Percentiles rank a stretch among this genome's conserved stretches.
These are phyloP conservation scores for Andrena marginata DNA, from an alignment of 2,888 invertebrate species.

Conservation along the genomic window DNA sequence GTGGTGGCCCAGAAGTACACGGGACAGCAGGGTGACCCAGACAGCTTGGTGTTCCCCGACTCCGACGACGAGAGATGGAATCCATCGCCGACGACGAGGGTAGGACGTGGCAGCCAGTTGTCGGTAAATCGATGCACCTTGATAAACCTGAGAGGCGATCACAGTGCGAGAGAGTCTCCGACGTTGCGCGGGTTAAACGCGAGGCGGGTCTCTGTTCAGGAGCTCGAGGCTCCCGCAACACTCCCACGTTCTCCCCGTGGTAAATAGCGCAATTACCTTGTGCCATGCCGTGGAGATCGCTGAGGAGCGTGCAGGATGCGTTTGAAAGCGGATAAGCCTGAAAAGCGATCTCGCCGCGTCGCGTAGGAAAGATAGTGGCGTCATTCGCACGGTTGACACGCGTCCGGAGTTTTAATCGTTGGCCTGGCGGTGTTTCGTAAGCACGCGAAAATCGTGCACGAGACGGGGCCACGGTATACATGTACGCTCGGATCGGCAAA, in stretches of 20 bases:
- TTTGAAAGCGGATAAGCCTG: neutral
- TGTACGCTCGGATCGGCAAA: neutral
- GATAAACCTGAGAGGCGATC: neutral
- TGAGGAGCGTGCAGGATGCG: constrained; percentile 1
- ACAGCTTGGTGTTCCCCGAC: constrained; percentile 68
- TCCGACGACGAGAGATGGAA: neutral
- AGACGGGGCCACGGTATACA: neutral
- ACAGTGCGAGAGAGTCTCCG: neutral
- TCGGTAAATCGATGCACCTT: constrained; percentile 63
- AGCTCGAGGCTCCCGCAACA: constrained; percentile 28
- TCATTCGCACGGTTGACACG: neutral
- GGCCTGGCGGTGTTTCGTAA: neutral
- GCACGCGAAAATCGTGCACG: neutral
- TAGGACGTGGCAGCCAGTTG: constrained; percentile 8
- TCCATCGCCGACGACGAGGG: neutral
- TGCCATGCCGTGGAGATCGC: constrained; percentile 22
- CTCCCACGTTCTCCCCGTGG: constrained; percentile 49
- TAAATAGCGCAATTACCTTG: constrained; percentile 53
- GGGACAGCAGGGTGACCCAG: constrained; percentile 48
- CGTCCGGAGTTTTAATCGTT: neutral
- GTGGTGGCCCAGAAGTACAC: constrained; percentile 46
- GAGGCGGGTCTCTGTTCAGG: constrained; percentile 5
- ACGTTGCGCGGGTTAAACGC: neutral
- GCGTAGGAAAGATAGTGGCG: neutral
- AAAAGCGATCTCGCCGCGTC: constrained; percentile 1